Percentiles rank a stretch among this genome's conserved stretches.
Evolutionary conservation across 2,888 invertebrate species (phyloP).

Genomic region (Salticus scenicus): DNA sequence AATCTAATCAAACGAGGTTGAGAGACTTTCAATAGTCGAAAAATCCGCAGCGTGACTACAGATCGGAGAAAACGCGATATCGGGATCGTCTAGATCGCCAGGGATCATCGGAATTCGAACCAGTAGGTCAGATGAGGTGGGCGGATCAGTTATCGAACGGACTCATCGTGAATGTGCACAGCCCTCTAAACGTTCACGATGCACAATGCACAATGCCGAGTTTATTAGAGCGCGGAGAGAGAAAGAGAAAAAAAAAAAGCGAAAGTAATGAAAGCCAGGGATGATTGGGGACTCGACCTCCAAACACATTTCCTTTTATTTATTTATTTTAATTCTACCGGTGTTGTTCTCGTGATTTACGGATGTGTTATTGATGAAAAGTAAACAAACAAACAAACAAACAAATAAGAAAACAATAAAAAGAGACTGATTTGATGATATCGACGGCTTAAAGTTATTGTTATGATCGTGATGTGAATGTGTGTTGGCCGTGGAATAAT

Average conservation of each 20-base stretch:
- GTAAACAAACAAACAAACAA: too few relatives aligned
- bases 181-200: conserved; percentile 32
- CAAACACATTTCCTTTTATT: conserved; percentile 51
- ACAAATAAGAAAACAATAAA: conserved; percentile 18
- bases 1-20: not conserved
- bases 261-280: conserved; percentile 32
- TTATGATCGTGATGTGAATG: conserved; percentile 47
- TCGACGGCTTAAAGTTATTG: conserved; percentile 42
- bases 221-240: conserved; percentile 67
- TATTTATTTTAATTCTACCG: not conserved
- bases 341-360: conserved; percentile 49
- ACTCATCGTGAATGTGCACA: conserved; percentile 40
- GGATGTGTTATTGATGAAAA: conserved; percentile 23
- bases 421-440: conserved; percentile 34
- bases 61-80: conserved; percentile 27
- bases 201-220: conserved; percentile 66
- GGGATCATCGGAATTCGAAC: conserved; percentile 50
- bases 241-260: conserved; percentile 32
- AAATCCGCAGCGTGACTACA: conserved; percentile 28
- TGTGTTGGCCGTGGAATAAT: conserved; percentile 38
- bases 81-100: conserved; percentile 17
- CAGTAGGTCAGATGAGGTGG: conserved; percentile 64
- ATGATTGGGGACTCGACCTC: conserved; percentile 65
- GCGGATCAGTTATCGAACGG: conserved; percentile 55
- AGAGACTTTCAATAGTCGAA: not conserved